Conservation (phyloP, 2,113 vertebrate species). For the Trichechus manatus region DNA sequence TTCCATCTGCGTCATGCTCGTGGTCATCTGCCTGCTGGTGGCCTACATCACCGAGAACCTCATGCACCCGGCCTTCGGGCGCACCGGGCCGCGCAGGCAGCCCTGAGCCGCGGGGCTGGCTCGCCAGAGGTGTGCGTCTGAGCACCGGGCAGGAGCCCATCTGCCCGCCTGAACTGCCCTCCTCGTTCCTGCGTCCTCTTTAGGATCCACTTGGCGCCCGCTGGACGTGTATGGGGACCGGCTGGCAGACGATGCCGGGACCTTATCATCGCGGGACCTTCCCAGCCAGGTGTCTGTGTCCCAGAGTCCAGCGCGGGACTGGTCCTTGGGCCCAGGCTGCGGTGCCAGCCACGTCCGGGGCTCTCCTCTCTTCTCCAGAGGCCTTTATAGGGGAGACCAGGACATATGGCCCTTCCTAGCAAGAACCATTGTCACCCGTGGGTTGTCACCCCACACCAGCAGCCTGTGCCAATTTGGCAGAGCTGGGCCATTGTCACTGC, state of each 20-base stretch:
- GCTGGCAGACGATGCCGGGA: not conserved
- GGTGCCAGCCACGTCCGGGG: not conserved
- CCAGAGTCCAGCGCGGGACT: not conserved
- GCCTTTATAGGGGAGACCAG: not conserved
- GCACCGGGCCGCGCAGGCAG: slow-evolving; percentile 71
- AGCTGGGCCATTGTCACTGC: not conserved
- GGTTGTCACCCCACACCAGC: not conserved
- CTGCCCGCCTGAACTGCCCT: not conserved
- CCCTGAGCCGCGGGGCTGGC: not conserved
- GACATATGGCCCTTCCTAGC: not conserved
- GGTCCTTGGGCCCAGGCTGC: not conserved
- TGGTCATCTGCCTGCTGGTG: slow-evolving; percentile 97
- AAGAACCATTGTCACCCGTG: slow-evolving; percentile 10
- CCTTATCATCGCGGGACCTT: not conserved
- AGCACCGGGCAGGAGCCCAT: not conserved
- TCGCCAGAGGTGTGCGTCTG: not conserved
- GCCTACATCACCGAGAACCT: slow-evolving; percentile 99
- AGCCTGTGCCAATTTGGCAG: not conserved
- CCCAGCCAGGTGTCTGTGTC: not conserved
- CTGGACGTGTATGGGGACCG: not conserved
- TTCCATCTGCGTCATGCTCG: slow-evolving; percentile 98
- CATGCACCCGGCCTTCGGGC: slow-evolving; percentile 88
- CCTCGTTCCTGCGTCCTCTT: not conserved
- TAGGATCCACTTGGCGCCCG: not conserved
- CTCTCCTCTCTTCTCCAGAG: not conserved